phyloP scores from a whole-genome alignment of 1,140 invertebrate species.

The Oreohelix idahoensis region DNA sequence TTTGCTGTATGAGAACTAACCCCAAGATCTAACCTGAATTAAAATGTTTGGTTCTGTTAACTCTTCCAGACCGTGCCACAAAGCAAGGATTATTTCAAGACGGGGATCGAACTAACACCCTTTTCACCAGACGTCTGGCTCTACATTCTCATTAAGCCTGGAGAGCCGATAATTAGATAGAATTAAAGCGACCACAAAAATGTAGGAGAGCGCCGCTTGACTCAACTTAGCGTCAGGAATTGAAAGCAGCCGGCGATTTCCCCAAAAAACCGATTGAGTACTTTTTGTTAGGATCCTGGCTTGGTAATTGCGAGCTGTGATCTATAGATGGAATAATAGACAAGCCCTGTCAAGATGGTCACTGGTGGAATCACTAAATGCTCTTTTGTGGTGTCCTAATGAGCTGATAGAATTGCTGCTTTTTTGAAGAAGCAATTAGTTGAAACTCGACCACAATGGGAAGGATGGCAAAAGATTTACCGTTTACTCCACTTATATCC shows the following conservation, averaged over 20 bases:
- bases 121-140: background rate
- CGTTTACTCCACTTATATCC: too few relatives aligned
- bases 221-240: background rate
- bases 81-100: background rate
- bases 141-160: background rate
- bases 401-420: background rate
- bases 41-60: background rate
- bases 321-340: background rate
- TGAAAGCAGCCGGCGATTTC: background rate
- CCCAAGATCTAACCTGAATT: too few relatives aligned
- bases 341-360: background rate
- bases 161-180: background rate
- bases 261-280: too few relatives aligned
- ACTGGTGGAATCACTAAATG: background rate
- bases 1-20: too few relatives aligned
- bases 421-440: background rate
- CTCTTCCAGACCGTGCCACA: background rate
- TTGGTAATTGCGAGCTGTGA: background rate
- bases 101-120: background rate
- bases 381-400: background rate
- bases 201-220: background rate
- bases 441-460: background rate
- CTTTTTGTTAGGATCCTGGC: too few relatives aligned
- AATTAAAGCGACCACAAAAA: background rate
- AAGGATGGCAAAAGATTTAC: too few relatives aligned